phyloP scores from a whole-genome alignment of 2,888 invertebrate species.

The Odontocolon sp. region DNA sequence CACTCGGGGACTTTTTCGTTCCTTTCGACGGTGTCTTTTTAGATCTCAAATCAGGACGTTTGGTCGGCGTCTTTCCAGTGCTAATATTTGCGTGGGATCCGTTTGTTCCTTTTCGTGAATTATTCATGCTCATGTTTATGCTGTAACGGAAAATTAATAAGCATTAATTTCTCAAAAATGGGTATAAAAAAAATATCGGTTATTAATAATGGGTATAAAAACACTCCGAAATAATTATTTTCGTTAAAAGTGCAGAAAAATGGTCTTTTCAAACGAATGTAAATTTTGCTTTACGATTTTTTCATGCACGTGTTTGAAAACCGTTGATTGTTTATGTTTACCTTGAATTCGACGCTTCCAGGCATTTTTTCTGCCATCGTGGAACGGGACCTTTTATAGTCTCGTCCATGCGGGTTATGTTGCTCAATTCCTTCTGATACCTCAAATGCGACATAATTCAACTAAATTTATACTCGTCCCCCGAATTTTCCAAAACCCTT shows the following conservation, averaged over 20 bases:
- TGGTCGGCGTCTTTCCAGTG: slow-evolving; percentile 84
- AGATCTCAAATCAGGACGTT: slow-evolving; percentile 79
- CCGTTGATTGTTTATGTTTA: slow-evolving; percentile 56
- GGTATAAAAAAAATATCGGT: neutral
- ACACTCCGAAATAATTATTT: neutral
- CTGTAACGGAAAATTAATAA: slow-evolving; percentile 69
- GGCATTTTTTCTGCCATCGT: slow-evolving; percentile 89
- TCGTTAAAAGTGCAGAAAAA: too few relatives aligned
- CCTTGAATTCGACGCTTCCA: slow-evolving; percentile 83
- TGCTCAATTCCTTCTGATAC: slow-evolving; percentile 91
- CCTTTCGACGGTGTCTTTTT: slow-evolving; percentile 87
- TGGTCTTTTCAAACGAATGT: too few relatives aligned
- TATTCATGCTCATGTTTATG: slow-evolving; percentile 85
- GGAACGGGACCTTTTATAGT: slow-evolving; percentile 90
- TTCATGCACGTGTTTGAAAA: too few relatives aligned
- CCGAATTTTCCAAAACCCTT: neutral
- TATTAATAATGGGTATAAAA: neutral
- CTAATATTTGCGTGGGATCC: slow-evolving; percentile 76
- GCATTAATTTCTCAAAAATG: slow-evolving; percentile 5
- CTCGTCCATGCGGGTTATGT: slow-evolving; percentile 89
- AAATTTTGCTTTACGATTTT: too few relatives aligned
- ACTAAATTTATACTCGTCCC: neutral
- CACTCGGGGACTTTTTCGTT: slow-evolving; percentile 86
- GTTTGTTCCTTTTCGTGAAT: slow-evolving; percentile 83
- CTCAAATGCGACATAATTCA: slow-evolving; percentile 89